A percentile compares a stretch with the other conserved stretches of the same genome.
phyloP scores from a whole-genome alignment of 2,113 vertebrate species.

The Rhombomys opimus region DNA sequence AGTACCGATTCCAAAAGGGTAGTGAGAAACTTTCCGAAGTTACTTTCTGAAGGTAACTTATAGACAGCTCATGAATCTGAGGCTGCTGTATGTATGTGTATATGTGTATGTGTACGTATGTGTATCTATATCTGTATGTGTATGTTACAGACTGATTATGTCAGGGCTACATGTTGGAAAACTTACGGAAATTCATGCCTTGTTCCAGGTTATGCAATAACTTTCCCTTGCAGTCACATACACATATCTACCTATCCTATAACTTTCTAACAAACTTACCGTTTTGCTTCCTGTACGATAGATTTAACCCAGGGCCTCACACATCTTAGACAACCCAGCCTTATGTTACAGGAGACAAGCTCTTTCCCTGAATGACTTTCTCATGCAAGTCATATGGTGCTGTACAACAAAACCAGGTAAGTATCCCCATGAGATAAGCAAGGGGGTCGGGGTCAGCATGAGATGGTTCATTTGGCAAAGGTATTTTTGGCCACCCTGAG shows the following conservation, averaged over 20 bases:
- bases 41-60: neutral
- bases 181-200: neutral
- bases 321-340: neutral
- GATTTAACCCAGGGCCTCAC: neutral
- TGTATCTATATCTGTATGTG: neutral
- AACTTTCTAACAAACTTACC: neutral
- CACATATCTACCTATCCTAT: neutral
- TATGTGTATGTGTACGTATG: too few species aligned
- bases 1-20: neutral
- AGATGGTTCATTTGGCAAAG: neutral
- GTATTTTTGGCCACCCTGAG: neutral
- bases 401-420: neutral
- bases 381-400: neutral
- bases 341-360: neutral
- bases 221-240: neutral
- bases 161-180: neutral
- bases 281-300: too few species aligned
- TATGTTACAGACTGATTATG: neutral
- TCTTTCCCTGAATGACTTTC: neutral
- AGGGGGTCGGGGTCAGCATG: neutral
- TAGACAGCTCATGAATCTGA: neutral
- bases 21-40: conserved; percentile 29
- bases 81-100: neutral
- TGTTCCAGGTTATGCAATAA: neutral
- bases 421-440: neutral